Percentiles rank a stretch among this genome's conserved stretches.
phyloP scores from a whole-genome alignment of 2,888 invertebrate species.

The Clistopyga incitator region DNA sequence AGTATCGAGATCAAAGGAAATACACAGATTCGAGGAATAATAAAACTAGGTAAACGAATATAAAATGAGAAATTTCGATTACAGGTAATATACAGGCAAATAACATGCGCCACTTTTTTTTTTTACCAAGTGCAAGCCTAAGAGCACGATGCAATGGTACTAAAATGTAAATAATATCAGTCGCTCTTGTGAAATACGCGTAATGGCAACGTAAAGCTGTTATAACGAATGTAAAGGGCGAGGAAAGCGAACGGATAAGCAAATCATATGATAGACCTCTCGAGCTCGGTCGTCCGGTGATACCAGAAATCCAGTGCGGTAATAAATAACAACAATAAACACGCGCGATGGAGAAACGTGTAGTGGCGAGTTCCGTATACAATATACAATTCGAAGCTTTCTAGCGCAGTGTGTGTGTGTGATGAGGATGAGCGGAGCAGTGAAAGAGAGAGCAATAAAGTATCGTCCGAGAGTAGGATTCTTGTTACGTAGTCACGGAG shows the following conservation, averaged over 20 bases:
- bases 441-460: slow-evolving; percentile 50
- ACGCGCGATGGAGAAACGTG: slow-evolving; percentile 68
- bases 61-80: no score
- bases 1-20: no score
- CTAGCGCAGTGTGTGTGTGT: slow-evolving; percentile 45
- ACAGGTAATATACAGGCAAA: no score
- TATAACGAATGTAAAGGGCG: slow-evolving; percentile 9
- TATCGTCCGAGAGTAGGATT: slow-evolving; percentile 61
- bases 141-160: no score
- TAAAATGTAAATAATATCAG: slow-evolving; percentile 3
- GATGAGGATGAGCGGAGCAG: slow-evolving; percentile 44
- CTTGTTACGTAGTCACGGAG: slow-evolving; percentile 56
- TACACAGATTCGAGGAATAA: no score
- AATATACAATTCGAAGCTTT: slow-evolving; percentile 58
- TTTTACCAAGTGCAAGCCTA: no score
- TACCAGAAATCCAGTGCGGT: slow-evolving; percentile 71
- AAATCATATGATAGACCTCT: slow-evolving; percentile 3
- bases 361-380: slow-evolving; percentile 15
- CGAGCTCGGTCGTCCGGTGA: slow-evolving; percentile 52
- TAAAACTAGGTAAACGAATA: no score
- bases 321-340: slow-evolving; percentile 75
- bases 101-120: no score
- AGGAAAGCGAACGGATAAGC: not conserved
- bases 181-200: not conserved
- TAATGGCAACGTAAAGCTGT: slow-evolving; percentile 16